These are phyloP conservation scores for Salvelinus alpinus DNA, from an alignment of 2,113 vertebrate genomes.

Conservation along the genomic window DNA sequence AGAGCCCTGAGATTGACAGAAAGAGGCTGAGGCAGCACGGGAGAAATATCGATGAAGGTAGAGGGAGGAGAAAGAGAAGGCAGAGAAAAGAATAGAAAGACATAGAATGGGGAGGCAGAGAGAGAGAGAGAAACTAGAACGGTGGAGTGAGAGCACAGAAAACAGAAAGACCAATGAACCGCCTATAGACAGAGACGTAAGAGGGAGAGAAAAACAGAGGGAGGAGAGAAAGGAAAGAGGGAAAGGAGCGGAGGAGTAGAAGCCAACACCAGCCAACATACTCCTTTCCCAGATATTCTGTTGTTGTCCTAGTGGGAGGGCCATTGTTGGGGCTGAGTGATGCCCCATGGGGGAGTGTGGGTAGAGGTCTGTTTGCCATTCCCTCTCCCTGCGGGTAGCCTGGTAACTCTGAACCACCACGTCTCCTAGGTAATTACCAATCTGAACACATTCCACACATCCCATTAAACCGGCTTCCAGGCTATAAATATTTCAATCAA, in stretches of 20 bases:
- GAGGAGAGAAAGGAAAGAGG: conserved; percentile 1
- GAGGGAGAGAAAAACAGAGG: conserved; percentile 10
- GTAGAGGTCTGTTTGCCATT: conserved; percentile 40
- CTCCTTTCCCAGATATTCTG: conserved; percentile 31
- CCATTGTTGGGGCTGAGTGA: conserved; percentile 36
- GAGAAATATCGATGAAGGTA: conserved; percentile 12
- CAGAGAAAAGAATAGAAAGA: conserved; percentile 22
- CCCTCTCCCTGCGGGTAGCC: conserved; percentile 42
- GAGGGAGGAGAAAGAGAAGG: background rate
- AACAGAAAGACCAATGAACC: too few species aligned
- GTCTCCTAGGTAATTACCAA: conserved; percentile 37
- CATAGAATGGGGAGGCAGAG: too few species aligned
- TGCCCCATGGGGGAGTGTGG: conserved; percentile 31
- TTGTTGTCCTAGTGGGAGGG: conserved; percentile 37
- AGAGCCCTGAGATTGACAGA: conserved; percentile 4
- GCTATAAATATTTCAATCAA: too few species aligned
- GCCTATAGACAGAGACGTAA: too few species aligned
- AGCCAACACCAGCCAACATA: conserved; percentile 8
- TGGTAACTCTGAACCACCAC: conserved; percentile 18
- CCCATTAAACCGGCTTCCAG: conserved; percentile 1
- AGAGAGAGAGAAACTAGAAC: too few species aligned
- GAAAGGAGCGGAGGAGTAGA: background rate
- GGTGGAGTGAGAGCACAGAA: too few species aligned
- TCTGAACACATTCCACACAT: conserved; percentile 43
- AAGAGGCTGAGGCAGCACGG: background rate